phyloP scores from a whole-genome alignment of 1,140 invertebrate species.

The Coenobita brevimanus region DNA sequence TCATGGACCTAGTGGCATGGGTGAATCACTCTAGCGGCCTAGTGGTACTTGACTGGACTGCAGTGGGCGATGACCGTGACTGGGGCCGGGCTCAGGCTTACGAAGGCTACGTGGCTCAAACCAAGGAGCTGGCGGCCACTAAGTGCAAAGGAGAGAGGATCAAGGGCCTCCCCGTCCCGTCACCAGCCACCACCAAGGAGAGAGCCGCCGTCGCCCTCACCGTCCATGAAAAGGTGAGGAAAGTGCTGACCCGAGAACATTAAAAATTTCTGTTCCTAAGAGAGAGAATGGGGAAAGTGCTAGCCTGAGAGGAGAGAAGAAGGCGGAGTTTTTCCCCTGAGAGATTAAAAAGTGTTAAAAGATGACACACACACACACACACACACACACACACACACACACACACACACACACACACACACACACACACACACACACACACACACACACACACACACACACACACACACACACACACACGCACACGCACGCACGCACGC shows the following conservation, averaged over 20 bases:
- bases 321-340: too few species aligned
- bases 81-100: constrained; percentile 61
- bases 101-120: constrained; percentile 51
- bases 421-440: too few species aligned
- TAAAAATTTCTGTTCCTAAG: too few species aligned
- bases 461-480: too few species aligned
- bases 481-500: too few species aligned
- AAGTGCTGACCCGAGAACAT: too few species aligned
- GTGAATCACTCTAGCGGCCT: constrained; percentile 63
- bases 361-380: too few species aligned
- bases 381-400: too few species aligned
- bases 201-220: constrained; percentile 44
- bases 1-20: constrained; percentile 64
- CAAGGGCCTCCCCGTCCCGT: constrained; percentile 48
- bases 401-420: too few species aligned
- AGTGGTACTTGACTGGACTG: constrained; percentile 67
- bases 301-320: neutral
- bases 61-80: constrained; percentile 66
- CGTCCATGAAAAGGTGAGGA: constrained; percentile 58
- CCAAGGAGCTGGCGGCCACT: constrained; percentile 46
- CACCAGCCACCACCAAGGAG: constrained; percentile 57
- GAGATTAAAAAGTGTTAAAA: too few species aligned
- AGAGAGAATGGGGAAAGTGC: neutral
- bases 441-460: too few species aligned
- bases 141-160: constrained; percentile 60